phyloP scores from a whole-genome alignment of 2,888 invertebrate species.

The Netelia inedita region DNA sequence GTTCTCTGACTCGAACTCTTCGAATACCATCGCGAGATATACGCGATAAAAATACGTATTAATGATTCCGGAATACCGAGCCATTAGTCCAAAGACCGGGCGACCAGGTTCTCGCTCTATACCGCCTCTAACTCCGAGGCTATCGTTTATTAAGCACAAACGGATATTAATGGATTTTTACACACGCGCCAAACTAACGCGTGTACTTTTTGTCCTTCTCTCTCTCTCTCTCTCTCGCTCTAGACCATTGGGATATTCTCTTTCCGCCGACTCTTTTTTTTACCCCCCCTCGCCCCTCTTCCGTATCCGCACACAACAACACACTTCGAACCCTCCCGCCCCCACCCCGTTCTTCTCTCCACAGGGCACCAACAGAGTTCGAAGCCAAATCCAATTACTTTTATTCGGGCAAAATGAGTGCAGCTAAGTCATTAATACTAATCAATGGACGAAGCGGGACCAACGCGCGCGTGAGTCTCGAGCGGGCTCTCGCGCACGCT shows the following conservation, averaged over 20 bases:
- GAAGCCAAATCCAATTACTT: constrained; percentile 85
- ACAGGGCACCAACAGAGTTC: constrained; percentile 77
- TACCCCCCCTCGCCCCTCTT: background rate
- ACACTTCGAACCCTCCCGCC: constrained; percentile 70
- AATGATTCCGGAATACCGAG: constrained; percentile 82
- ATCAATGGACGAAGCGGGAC: constrained; percentile 81
- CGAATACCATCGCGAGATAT: constrained; percentile 71
- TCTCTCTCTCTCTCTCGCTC: constrained; percentile 15
- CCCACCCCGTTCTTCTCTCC: constrained; percentile 63
- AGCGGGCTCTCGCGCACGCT: constrained; percentile 56
- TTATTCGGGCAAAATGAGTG: constrained; percentile 85
- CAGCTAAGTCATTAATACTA: constrained; percentile 85
- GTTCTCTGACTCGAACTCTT: background rate
- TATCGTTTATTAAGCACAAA: constrained; percentile 85
- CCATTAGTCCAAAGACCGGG: constrained; percentile 83
- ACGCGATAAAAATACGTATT: constrained; percentile 80
- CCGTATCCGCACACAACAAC: constrained; percentile 52
- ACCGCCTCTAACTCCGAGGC: constrained; percentile 72
- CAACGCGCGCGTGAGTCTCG: constrained; percentile 31
- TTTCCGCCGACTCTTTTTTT: constrained; percentile 45
- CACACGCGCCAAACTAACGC: constrained; percentile 77
- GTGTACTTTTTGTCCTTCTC: constrained; percentile 40
- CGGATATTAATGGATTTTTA: constrained; percentile 86
- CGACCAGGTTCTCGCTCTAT: constrained; percentile 71
- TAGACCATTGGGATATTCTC: constrained; percentile 33